These are phyloP conservation scores for Oscheius sp. DNA, from an alignment of 2,888 invertebrate genomes.

Conservation along the genomic window DNA sequence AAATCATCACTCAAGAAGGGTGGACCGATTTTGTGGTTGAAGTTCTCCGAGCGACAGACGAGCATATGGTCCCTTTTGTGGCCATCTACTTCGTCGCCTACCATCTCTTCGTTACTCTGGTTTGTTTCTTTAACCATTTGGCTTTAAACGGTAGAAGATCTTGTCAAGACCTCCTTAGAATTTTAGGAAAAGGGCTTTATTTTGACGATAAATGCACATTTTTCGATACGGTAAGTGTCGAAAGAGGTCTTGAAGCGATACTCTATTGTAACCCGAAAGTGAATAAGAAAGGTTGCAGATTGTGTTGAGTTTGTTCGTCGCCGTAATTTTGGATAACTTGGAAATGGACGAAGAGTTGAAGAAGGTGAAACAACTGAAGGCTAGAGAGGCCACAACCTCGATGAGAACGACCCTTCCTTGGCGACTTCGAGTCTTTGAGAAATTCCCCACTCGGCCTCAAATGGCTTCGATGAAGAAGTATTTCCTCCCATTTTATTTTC, in stretches of 20 bases:
- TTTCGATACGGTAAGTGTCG: no score
- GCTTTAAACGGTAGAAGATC: no score
- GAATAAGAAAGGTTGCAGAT: constrained; percentile 75
- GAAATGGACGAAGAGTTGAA: constrained; percentile 99
- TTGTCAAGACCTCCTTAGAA: no score
- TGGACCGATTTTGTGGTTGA: constrained; percentile 99
- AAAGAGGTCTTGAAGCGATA: no score
- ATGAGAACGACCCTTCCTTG: constrained; percentile 95
- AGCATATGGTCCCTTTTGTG: constrained; percentile 74
- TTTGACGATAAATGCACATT: no score
- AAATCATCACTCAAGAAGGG: constrained; percentile 99
- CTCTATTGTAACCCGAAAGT: no score
- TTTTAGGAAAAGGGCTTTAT: no score
- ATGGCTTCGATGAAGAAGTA: constrained; percentile 83
- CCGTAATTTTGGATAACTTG: constrained; percentile 97
- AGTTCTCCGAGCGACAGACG: constrained; percentile 77
- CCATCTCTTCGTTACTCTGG: constrained; percentile 95
- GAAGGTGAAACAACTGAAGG: constrained; percentile 87
- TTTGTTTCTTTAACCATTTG: constrained; percentile 18
- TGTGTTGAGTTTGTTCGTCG: constrained; percentile 98
- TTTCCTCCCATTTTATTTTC: background rate
- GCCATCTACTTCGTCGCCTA: constrained; percentile 98
- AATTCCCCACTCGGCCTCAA: constrained; percentile 94
- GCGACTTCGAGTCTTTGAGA: constrained; percentile 90
- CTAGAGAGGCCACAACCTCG: constrained; percentile 93